phyloP scores from a whole-genome alignment of 2,888 invertebrate species.

The Synergus itoensis region DNA sequence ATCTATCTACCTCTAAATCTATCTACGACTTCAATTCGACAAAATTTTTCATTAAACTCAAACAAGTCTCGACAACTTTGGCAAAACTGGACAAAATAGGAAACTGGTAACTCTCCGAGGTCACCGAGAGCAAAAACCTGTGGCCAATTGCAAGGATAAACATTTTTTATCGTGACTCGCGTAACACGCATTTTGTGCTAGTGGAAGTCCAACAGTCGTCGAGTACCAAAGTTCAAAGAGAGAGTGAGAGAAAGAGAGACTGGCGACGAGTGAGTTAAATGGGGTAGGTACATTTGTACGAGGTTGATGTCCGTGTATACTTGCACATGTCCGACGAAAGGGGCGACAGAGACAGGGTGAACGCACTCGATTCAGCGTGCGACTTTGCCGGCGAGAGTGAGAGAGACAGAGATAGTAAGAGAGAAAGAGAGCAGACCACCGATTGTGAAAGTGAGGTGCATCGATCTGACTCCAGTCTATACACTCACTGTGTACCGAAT shows the following conservation, averaged over 20 bases:
- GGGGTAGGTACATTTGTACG: conserved; percentile 36
- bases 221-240: conserved; percentile 34
- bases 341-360: conserved; percentile 36
- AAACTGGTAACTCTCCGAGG: conserved; percentile 21
- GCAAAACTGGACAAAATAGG: not conserved
- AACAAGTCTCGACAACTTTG: not conserved
- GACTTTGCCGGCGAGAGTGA: not conserved
- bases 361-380: conserved; percentile 35
- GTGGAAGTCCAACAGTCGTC: conserved; percentile 28
- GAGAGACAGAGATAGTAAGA: not conserved
- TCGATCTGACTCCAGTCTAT: conserved; percentile 31
- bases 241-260: not conserved
- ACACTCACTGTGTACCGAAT: conserved; percentile 21
- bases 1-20: not conserved
- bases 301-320: conserved; percentile 38
- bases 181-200: conserved; percentile 29
- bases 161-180: conserved; percentile 25
- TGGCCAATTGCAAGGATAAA: conserved; percentile 36
- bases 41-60: not conserved
- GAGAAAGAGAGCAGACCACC: not conserved
- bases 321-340: conserved; percentile 27
- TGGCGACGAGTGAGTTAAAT: conserved; percentile 32
- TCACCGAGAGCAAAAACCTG: conserved; percentile 17
- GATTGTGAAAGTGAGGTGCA: conserved; percentile 39
- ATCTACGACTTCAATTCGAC: not conserved